These are phyloP conservation scores for Microtus oregoni DNA, from an alignment of 2,113 vertebrate genomes.

Conservation along the genomic window DNA sequence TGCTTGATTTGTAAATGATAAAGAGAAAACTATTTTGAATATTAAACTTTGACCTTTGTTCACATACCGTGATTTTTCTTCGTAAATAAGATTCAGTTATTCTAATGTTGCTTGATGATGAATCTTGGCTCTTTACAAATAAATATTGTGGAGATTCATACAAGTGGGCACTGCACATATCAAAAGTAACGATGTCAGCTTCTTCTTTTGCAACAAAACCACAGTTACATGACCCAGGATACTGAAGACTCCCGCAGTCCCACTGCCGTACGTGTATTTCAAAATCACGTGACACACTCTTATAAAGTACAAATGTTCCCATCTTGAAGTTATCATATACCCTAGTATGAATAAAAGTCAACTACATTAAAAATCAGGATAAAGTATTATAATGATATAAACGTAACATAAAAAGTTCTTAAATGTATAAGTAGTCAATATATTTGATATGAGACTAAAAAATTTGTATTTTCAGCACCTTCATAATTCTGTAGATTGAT, in stretches of 20 bases:
- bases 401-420: neutral
- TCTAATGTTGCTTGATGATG: conserved; percentile 86
- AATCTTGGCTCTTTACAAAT: conserved; percentile 88
- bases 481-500: neutral
- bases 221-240: conserved; percentile 91
- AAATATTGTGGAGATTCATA: conserved; percentile 91
- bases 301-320: conserved; percentile 94
- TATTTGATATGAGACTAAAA: neutral
- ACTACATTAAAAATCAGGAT: neutral
- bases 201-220: conserved; percentile 92
- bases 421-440: neutral
- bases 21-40: conserved; percentile 5
- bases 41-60: neutral
- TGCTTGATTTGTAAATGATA: neutral
- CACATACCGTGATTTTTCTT: conserved; percentile 95
- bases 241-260: conserved; percentile 92
- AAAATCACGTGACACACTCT: conserved; percentile 88
- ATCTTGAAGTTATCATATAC: conserved; percentile 93
- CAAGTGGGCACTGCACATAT: conserved; percentile 93
- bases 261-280: conserved; percentile 95
- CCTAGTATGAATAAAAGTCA: conserved; percentile 83
- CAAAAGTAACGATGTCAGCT: conserved; percentile 89
- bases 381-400: conserved; percentile 7
- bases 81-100: conserved; percentile 94
- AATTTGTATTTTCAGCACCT: neutral